Evolutionary conservation across 2,797 vertebrate genomes (phyloP).

Genomic region (Sebastes umbrosus): DNA sequence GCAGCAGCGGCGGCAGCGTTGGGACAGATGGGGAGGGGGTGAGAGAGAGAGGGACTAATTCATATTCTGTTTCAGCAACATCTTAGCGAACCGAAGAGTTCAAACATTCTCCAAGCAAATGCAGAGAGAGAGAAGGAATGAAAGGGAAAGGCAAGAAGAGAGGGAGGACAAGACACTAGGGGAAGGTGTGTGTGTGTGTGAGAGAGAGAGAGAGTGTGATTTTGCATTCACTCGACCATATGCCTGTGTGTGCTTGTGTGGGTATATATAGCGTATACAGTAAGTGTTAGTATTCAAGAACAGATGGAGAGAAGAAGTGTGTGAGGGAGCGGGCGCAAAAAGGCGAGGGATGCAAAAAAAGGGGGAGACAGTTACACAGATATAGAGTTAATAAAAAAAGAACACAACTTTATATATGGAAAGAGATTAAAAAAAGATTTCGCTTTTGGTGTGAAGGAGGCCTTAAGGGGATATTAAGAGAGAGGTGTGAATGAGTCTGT

Average conservation of each 20-base stretch:
- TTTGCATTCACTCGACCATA: constrained; percentile 36
- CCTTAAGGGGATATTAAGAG: not conserved
- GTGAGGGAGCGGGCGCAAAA: constrained; percentile 58
- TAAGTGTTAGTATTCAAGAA: constrained; percentile 67
- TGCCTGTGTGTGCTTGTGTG: constrained; percentile 23
- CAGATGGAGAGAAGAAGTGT: constrained; percentile 75
- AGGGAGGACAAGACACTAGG: constrained; percentile 72
- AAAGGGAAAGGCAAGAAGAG: constrained; percentile 57
- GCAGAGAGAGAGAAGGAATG: constrained; percentile 50
- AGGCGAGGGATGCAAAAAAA: constrained; percentile 33
- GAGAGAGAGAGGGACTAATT: constrained; percentile 64
- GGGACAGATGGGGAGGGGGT: constrained; percentile 68
- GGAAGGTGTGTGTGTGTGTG: constrained; percentile 51
- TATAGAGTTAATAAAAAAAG: constrained; percentile 33
- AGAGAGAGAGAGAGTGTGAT: constrained; percentile 7
- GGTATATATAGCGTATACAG: constrained; percentile 38
- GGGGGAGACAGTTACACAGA: constrained; percentile 15
- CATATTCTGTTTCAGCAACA: constrained; percentile 82
- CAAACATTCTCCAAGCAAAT: constrained; percentile 81
- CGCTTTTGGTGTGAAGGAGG: constrained; percentile 39
- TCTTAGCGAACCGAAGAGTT: constrained; percentile 79
- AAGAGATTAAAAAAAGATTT: constrained; percentile 69
- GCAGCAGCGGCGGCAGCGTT: constrained; percentile 67
- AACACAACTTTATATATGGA: constrained; percentile 35
- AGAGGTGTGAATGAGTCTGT: constrained; percentile 1